Base-by-base conservation (phyloP, 2,888 invertebrate species). In the Ectemnius cavifrons region DNA sequence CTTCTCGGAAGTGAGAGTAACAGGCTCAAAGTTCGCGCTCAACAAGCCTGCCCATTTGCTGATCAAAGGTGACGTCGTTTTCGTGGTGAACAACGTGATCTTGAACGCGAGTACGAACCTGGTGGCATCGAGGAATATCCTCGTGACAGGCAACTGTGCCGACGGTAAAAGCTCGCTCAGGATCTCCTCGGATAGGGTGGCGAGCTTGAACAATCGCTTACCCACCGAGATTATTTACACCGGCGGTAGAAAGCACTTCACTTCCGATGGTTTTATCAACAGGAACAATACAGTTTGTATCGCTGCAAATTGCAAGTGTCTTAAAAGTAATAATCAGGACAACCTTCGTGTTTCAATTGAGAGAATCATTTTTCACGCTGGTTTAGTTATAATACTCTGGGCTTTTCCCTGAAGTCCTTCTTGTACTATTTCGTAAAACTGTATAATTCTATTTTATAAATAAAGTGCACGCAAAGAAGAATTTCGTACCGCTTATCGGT, bases 301-400 rank as follows among this genome's bases (percentile, higher is more conserved):
- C 20, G 88, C 88, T 0, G 88, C 87, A 0, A 83, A 86, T 63
- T 88, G 88, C 70, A 84, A 84, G 45, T 88, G 88, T 63, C 82
- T 76, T 1, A 78, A 84, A 52, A 85, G 77, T 20, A 74, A 69
- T 13, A 79, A 78, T 4, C 77, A 83, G 37, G 37, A 37, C 37
- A 6, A 37, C 8, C 37, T 11, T 37, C 37, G 8, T 8, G 37
- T 37, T 11, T 37, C 37, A 1, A 6, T 8, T 1, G 8, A 11
- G 37, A 37, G 37, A 37, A 37, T 37, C 8, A 2, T 37, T 8
- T 11, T 37, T 11, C 37, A 6, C 37, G 37, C 37, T 6, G 5
- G 37, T 37, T 37, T 37, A 37, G 11, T 37, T 37, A 11, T 37
- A 37, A 37, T 37, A 37, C 37, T 37, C 37, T 37, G 37, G 37